These are phyloP conservation scores for Pantherophis guttatus DNA, from an alignment of 2,113 vertebrate species.

Conservation along the genomic window DNA sequence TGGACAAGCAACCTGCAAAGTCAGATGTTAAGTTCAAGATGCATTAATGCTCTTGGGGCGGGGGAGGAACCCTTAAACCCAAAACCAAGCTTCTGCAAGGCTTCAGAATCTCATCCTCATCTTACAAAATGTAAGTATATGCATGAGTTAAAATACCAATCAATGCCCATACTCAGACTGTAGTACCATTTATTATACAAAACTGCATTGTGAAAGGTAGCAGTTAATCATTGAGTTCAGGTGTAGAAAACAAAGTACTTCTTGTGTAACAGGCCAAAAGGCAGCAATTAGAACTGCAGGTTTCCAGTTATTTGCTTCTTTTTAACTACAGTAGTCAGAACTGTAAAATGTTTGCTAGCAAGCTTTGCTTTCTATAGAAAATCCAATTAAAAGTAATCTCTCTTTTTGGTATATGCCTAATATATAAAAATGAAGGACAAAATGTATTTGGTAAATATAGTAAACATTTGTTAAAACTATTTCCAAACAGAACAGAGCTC, in stretches of 20 bases:
- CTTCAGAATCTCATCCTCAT: not conserved
- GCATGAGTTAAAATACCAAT: not conserved
- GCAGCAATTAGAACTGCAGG: not conserved
- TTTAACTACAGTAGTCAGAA: not conserved
- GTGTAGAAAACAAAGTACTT: not conserved
- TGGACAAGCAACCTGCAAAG: slow-evolving; percentile 27
- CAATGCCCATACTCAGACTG: not conserved
- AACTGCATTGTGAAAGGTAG: not conserved
- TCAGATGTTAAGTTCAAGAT: not conserved
- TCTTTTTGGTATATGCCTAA: not conserved
- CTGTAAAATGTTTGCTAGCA: not conserved
- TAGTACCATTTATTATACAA: not conserved
- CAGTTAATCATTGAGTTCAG: not conserved
- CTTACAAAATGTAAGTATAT: not conserved
- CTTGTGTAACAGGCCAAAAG: not conserved
- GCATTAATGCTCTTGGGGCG: not conserved
- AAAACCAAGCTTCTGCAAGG: not conserved
- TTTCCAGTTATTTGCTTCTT: not conserved
- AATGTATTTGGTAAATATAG: not conserved
- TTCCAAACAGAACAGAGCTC: not conserved
- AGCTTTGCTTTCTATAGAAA: not conserved
- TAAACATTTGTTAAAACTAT: not conserved
- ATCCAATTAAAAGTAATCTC: not conserved
- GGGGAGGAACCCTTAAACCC: not conserved
- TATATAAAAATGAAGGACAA: not conserved